Evolutionary conservation across 2,113 vertebrate species (phyloP).

Genomic region (Lamprotornis superbus): DNA sequence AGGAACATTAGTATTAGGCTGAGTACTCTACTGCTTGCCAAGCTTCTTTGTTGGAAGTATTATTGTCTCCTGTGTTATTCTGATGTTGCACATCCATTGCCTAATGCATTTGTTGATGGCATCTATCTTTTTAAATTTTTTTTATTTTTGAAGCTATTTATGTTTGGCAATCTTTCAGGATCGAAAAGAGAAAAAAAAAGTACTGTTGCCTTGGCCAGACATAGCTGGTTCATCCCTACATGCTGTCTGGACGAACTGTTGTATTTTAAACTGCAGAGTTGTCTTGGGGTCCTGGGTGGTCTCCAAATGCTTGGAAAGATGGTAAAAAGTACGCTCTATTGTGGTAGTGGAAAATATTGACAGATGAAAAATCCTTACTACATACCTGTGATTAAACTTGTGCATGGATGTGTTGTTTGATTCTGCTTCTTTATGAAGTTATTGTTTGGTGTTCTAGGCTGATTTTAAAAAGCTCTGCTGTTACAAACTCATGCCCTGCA

Average conservation of each 20-base stretch:
- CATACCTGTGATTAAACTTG: not conserved
- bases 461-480: not conserved
- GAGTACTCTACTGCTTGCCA: conserved; percentile 29
- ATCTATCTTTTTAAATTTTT: not conserved
- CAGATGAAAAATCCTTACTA: not conserved
- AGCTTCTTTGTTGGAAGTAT: not conserved
- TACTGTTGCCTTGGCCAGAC: not conserved
- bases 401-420: not conserved
- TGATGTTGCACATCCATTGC: not conserved
- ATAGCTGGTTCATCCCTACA: not conserved
- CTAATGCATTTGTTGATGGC: conserved; percentile 26
- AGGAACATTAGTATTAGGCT: conserved; percentile 15
- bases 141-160: conserved; percentile 7
- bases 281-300: not conserved
- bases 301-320: not conserved
- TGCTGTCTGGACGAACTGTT: not conserved
- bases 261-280: not conserved
- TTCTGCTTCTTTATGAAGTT: not conserved
- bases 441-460: not conserved
- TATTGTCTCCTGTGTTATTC: not conserved
- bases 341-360: not conserved
- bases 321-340: not conserved
- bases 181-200: not conserved
- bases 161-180: conserved; percentile 18
- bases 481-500: not conserved